Base-by-base conservation (phyloP, 64 coral and sea anemone species). In the Anthopleura sola region DNA sequence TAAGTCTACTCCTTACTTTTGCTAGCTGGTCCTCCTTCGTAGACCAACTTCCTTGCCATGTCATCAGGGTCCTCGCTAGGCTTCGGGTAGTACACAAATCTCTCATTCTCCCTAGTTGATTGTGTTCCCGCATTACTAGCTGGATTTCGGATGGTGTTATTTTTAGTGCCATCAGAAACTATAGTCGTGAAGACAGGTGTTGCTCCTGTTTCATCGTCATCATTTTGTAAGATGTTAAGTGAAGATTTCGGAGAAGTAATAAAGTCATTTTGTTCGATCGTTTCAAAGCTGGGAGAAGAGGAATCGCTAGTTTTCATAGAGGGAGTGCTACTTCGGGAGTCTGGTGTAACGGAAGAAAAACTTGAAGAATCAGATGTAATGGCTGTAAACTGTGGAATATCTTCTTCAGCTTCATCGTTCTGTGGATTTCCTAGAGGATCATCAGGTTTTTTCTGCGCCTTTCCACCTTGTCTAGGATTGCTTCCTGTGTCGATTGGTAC, bases 51-150 rank as follows among this genome's bases (percentile, higher is more conserved):
- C 24, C 75, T 29, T 1, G 89, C 89, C 75, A 86, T 32, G 8
- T 56, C 75, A 31, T 91, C 83, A 24, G 89, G 84, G 33, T 91
- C 56, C 48, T 91, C 84, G 38, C 58, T 84, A 18, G 28, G 28
- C 40, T 91, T 91, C 10, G 89, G 84, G 37, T 86, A 86, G 69
- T 91, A 91, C 14, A 46, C 78, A 31, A 86, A 50, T 39, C 49
- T n/a, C 36, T 39, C 62, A 16, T 26, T 6, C 31, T 53, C 62
- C 12, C 50, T 23, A 13, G 54, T n/a, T 18, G 88, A 55, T 38
- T 77, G 83, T 54, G 57, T 46, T 12, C 32, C 37, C 2, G 3
- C 3, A 15, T 10, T 7, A 37, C 19, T 21, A 19, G 12, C 15
- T 8, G n/a, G 14, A 36, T 77, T 68, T 17, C 3, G 24, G 13